Evolutionary conservation across 2,113 vertebrate genomes (phyloP), one percentile per base, ranked within the genome.

Genomic region (Indicator maculatus): DNA sequence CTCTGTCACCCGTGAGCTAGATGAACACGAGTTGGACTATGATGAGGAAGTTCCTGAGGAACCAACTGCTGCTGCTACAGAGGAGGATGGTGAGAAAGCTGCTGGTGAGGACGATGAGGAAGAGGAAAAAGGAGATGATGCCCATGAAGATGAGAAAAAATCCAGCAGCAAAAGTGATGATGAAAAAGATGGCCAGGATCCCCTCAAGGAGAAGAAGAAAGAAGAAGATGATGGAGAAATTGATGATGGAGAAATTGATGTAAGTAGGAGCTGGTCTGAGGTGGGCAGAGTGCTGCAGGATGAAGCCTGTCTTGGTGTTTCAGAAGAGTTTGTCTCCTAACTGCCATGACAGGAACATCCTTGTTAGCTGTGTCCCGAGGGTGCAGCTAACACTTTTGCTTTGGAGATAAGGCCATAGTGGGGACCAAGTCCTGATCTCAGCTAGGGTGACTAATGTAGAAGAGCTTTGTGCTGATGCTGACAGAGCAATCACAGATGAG

Each of bases 21-120:
- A 99, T 1, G 99, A 99, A 53, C 99, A 99, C 0, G 99, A 99
- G 87, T 96, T 99, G 85, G 99, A 99, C 97, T 99, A 99, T 11
- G 99, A 99, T 0, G 99, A 99, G 96, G 99, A 99, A 93, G 99
- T 99, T 16, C 99, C 98, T 0, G 99, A 99, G 95, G 99, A 99
- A 58, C 97, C 98, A 5, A 98, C 95, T 31, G 90, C 98, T 11
- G 94, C 97, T 8, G 83, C 81, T 4, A 98, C 80, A 2, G 98
- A 98, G 65, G 98, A 98, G 4, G 98, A 98, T 1, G 87, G 92
- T 0, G 97, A 98, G 58, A 98, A 97, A 74, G 98, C 98, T 5
- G 98, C 98, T 23, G 98, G 98, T 1, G 98, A 99, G 65, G 98
- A 98, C 3, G 98, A 99, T 0, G 98, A 98, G 21, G 97, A 98